phyloP scores from a whole-genome alignment of 2,797 vertebrate species.

The Coilia nasus region DNA sequence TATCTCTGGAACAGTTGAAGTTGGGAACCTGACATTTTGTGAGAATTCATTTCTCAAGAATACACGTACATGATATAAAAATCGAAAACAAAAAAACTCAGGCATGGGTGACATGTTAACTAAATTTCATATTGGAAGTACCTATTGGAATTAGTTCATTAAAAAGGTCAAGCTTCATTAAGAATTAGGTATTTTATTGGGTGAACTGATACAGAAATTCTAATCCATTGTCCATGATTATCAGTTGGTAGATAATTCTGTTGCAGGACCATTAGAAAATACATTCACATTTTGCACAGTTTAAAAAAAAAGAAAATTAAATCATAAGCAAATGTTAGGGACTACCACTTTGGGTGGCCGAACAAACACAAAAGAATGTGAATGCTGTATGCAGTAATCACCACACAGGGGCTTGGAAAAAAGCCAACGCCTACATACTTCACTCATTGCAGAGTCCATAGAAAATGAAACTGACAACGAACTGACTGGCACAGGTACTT shows the following conservation, averaged over 20 bases:
- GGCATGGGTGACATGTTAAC: no score
- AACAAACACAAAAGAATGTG: neutral
- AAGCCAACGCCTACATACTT: conserved; percentile 16
- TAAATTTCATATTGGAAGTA: no score
- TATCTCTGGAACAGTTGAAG: no score
- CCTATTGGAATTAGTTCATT: neutral
- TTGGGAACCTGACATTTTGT: no score
- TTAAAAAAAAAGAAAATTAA: neutral
- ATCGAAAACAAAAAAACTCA: no score
- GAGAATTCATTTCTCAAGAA: no score
- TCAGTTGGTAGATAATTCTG: neutral
- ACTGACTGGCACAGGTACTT: conserved; percentile 35
- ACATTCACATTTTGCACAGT: conserved; percentile 21
- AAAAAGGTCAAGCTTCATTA: neutral
- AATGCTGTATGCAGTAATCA: neutral
- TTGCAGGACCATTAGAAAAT: conserved; percentile 23
- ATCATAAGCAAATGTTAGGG: conserved; percentile 13
- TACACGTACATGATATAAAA: no score
- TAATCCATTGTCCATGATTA: neutral
- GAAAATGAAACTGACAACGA: neutral
- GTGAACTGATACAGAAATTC: neutral
- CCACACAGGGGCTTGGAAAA: neutral
- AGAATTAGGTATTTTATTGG: conserved; percentile 13
- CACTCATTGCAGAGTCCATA: neutral
- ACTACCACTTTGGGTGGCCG: neutral